Percentiles rank a stretch among this genome's conserved stretches.
Evolutionary conservation across 2,797 vertebrate species (phyloP).

Genomic region (Hylomyscus alleni): DNA sequence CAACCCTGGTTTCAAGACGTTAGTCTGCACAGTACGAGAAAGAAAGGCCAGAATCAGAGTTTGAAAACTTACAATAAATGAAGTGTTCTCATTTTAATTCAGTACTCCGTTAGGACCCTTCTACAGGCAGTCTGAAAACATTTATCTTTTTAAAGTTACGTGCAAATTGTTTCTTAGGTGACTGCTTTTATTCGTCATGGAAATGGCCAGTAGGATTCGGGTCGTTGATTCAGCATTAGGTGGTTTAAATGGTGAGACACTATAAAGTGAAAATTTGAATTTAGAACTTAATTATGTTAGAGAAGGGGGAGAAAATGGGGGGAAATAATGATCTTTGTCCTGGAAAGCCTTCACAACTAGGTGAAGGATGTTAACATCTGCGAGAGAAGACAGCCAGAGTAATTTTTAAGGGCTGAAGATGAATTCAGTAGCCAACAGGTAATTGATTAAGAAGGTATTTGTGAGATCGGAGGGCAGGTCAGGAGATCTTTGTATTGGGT

Average conservation of each 20-base stretch:
- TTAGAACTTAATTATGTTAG: background rate
- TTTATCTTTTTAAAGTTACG: background rate
- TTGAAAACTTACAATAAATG: background rate
- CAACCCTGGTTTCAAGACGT: slow-evolving; percentile 22
- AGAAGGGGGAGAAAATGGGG: background rate
- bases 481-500: background rate
- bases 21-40: background rate
- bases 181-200: background rate
- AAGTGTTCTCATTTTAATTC: background rate
- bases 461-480: background rate
- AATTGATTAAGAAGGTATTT: slow-evolving; percentile 12
- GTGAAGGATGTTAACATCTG: background rate
- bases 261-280: slow-evolving; percentile 65
- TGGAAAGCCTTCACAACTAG: background rate
- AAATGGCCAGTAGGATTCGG: background rate
- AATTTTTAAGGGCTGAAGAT: background rate
- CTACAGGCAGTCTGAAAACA: background rate
- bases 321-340: background rate
- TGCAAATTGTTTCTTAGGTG: slow-evolving; percentile 44
- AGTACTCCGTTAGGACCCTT: background rate
- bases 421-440: background rate
- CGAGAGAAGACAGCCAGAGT: slow-evolving; percentile 39
- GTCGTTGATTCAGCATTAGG: slow-evolving; percentile 41
- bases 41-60: background rate
- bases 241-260: background rate